Evolutionary conservation across 2,888 invertebrate species (phyloP), one percentile per base, ranked within the genome.

Genomic region (Agriotes lineatus): DNA sequence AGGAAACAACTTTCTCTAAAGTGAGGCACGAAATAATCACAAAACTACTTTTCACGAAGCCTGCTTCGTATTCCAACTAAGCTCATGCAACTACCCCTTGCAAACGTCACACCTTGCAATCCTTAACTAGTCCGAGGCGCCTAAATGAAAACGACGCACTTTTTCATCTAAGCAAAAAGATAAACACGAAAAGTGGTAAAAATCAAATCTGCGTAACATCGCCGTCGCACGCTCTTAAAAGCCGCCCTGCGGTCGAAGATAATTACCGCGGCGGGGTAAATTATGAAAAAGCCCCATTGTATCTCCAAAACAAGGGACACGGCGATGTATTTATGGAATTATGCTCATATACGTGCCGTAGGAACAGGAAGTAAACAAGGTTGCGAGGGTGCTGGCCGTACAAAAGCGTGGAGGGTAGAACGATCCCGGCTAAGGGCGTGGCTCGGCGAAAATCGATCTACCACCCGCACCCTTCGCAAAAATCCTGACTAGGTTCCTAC

Each of bases 401-500:
- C 45, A 70, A 74, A 69, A 68, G 69, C 61, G 68, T 70, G 64
- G 71, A 67, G 62, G 59, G 66, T 66, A 72, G 71, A 68, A 50
- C 70, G 75, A 74, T 72, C 78, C 78, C 75, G 76, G 78, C 73
- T 72, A 76, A 76, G 79, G 79, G 79, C 78, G 79, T 79, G 79
- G 79, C 79, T 76, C 75, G 69, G 66, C 67, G 70, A 73, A 73
- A 75, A 79, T 79, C 78, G 78, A 79, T 79, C 77, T 72, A 76
- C 61, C 71, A 70, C 66, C 69, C 67, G 61, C 62, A 66, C 62
- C 66, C 66, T 65, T 70, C 50, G 70, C 70, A 57, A 67, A 66
- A 69, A 61, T 65, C 61, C 65, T 48, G 58, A 68, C 62, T 64
- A 54, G 33, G 54, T 56, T 69, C 33, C 19, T 64, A 54, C 59